Evolutionary conservation across 2,797 vertebrate species (phyloP).

Genomic region (Adelosebastes latens): DNA sequence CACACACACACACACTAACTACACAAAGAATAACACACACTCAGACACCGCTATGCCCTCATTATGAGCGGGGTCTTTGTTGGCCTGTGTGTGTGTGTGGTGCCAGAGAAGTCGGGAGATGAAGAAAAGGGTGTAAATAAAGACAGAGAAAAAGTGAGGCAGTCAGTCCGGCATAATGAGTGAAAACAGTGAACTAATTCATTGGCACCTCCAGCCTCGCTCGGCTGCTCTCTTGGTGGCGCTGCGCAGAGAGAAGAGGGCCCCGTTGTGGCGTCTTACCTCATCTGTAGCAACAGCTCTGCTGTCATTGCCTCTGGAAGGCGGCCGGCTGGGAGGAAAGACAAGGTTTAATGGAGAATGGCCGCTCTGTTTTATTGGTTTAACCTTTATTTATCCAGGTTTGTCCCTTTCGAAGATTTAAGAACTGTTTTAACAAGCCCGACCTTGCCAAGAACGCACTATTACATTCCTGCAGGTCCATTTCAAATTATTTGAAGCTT

Average conservation of each 20-base stretch:
- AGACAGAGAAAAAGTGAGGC: slow-evolving; percentile 72
- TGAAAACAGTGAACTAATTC: slow-evolving; percentile 81
- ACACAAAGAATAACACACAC: slow-evolving; percentile 68
- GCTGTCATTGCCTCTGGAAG: slow-evolving; percentile 36
- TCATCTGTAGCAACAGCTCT: slow-evolving; percentile 48
- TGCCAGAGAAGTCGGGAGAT: slow-evolving; percentile 73
- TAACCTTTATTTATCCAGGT: slow-evolving; percentile 67
- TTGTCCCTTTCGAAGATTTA: slow-evolving; percentile 61
- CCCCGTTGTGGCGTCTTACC: slow-evolving; percentile 56
- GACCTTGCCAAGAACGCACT: slow-evolving; percentile 53
- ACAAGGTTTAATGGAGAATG: slow-evolving; percentile 50
- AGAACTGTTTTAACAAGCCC: slow-evolving; percentile 49
- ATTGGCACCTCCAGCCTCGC: slow-evolving; percentile 57
- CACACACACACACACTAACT: slow-evolving; percentile 35
- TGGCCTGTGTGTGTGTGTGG: slow-evolving; percentile 55
- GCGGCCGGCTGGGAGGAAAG: slow-evolving; percentile 32
- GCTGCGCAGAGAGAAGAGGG: slow-evolving; percentile 38
- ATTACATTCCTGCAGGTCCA: slow-evolving; percentile 40
- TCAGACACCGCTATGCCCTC: slow-evolving; percentile 67
- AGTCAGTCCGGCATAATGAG: slow-evolving; percentile 71
- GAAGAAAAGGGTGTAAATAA: slow-evolving; percentile 76
- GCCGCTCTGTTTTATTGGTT: slow-evolving; percentile 57
- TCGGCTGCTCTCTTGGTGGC: slow-evolving; percentile 70
- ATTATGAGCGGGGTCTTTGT: slow-evolving; percentile 78
- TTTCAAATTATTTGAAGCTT: slow-evolving; percentile 51